Conservation (phyloP, 2,888 invertebrate genomes). For the Heteromurus nitidus region DNA sequence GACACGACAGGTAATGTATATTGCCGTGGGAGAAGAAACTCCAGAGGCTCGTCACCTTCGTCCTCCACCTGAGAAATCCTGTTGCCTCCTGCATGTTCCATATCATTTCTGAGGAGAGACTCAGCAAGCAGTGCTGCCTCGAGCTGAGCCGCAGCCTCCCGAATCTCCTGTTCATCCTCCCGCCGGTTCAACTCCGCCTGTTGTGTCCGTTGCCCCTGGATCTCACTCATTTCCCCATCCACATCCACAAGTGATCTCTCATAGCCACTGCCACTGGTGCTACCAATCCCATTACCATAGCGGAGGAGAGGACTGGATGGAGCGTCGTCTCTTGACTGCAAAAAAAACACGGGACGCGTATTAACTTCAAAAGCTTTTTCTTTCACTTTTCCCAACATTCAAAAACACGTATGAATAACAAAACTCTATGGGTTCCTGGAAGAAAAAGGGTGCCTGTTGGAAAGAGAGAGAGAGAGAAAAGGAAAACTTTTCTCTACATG, state of each 20-base stretch:
- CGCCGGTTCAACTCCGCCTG: conserved; percentile 64
- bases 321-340: conserved; percentile 52
- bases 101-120: conserved; percentile 47
- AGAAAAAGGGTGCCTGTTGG: not conserved
- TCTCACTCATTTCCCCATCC: conserved; percentile 13
- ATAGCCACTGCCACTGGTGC: conserved; percentile 46
- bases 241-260: conserved; percentile 50
- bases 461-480: not conserved
- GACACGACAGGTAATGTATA: conserved; percentile 45
- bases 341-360: conserved; percentile 1
- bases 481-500: not conserved
- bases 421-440: not conserved
- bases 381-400: conserved; percentile 21
- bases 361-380: not conserved
- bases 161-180: conserved; percentile 63
- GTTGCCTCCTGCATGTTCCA: conserved; percentile 49
- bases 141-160: conserved; percentile 64
- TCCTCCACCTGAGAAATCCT: conserved; percentile 50
- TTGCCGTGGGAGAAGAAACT: conserved; percentile 55
- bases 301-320: conserved; percentile 39
- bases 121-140: conserved; percentile 57
- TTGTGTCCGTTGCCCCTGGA: conserved; percentile 49
- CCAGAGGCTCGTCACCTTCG: conserved; percentile 46
- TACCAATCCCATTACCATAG: conserved; percentile 33
- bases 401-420: not conserved